A percentile compares a stretch with the other conserved stretches of the same genome.
These are phyloP conservation scores for Baronia brevicornis DNA, from an alignment of 2,888 invertebrate genomes.

Conservation along the genomic window DNA sequence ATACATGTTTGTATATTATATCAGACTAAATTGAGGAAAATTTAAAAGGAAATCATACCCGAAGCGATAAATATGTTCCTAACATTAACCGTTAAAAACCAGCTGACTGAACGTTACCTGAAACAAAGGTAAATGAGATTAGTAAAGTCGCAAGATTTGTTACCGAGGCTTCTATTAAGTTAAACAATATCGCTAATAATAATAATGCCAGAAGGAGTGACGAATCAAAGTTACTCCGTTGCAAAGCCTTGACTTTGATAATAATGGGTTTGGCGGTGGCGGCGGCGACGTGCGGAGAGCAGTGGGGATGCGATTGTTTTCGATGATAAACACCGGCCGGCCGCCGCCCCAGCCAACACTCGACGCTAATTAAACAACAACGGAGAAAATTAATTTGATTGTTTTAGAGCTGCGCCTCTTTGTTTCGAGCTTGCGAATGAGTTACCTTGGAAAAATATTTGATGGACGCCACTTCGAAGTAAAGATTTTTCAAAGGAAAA, in stretches of 20 bases:
- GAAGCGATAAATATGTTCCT: slow-evolving; percentile 5
- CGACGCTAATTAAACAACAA: slow-evolving; percentile 74
- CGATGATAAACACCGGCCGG: slow-evolving; percentile 72
- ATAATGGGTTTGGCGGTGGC: slow-evolving; percentile 65
- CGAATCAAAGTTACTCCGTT: slow-evolving; percentile 68
- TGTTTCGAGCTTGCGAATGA: slow-evolving; percentile 51
- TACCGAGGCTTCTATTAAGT: slow-evolving; percentile 56
- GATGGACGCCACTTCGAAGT: slow-evolving; percentile 42
- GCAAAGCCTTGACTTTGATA: slow-evolving; percentile 69
- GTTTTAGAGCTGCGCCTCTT: slow-evolving; percentile 68
- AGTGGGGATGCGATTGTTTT: slow-evolving; percentile 57
- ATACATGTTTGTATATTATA: slow-evolving; percentile 14
- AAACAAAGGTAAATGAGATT: slow-evolving; percentile 62
- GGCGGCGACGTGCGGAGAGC: slow-evolving; percentile 28
- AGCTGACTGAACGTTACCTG: slow-evolving; percentile 37
- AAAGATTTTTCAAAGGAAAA: slow-evolving; percentile 28
- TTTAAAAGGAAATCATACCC: slow-evolving; percentile 21
- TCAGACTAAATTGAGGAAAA: slow-evolving; percentile 8
- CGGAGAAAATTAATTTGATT: slow-evolving; percentile 74
- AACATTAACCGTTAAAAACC: slow-evolving; percentile 17
- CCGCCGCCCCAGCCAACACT: slow-evolving; percentile 66
- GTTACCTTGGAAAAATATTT: slow-evolving; percentile 62
- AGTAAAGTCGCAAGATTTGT: slow-evolving; percentile 55
- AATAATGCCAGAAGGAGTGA: slow-evolving; percentile 64
- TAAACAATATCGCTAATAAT: slow-evolving; percentile 65